These are phyloP conservation scores for Imbricaverruca yamaguchii DNA, from an alignment of 2,888 invertebrate genomes.

Conservation along the genomic window DNA sequence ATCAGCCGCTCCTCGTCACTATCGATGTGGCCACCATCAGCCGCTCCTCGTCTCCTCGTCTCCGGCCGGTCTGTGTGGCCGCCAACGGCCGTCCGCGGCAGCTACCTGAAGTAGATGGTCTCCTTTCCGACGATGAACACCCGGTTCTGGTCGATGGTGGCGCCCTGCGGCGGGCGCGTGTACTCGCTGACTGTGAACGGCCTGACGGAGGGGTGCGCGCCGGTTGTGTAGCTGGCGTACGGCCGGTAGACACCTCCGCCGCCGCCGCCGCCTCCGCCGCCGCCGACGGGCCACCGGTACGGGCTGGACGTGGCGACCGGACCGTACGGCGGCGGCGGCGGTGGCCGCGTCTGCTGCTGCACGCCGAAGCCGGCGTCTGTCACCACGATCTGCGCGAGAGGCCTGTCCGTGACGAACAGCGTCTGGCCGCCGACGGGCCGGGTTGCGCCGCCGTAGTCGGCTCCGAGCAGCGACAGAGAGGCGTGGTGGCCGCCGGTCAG, in stretches of 20 bases:
- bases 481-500: too few species aligned
- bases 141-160: neutral
- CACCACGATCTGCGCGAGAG: neutral
- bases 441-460: neutral
- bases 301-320: neutral
- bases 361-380: neutral
- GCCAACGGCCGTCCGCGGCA: neutral
- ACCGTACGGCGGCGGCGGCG: neutral
- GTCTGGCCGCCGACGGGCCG: neutral
- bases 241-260: too few species aligned
- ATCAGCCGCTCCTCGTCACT: too few species aligned
- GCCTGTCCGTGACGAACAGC: neutral
- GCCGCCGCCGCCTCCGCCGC: neutral
- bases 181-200: neutral
- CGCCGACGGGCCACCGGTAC: neutral
- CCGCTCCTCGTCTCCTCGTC: too few species aligned
- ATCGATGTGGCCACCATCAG: too few species aligned
- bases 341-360: slow-evolving; percentile 7
- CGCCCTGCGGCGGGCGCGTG: neutral
- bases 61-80: neutral
- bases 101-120: neutral
- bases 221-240: neutral
- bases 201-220: neutral
- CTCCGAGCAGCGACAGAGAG: neutral
- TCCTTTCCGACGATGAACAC: slow-evolving; percentile 12